Conservation (phyloP, 2,797 vertebrate genomes). For the Morus bassanus region DNA sequence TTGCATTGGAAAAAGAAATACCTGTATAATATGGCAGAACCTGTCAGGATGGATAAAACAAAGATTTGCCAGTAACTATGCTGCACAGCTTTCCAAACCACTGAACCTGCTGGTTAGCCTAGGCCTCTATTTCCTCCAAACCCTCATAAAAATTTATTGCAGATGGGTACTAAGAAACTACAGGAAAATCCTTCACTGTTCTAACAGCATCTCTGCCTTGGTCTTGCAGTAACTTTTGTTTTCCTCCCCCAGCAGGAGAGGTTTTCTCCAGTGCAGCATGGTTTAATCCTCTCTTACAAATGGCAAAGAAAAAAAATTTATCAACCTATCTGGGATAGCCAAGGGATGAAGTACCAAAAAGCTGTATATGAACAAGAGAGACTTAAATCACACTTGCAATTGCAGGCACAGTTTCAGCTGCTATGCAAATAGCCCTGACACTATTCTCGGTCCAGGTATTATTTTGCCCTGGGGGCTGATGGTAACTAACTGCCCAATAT, state of each 20-base stretch:
- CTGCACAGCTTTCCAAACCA: constrained; percentile 6
- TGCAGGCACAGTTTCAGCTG: background rate
- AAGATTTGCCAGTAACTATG: background rate
- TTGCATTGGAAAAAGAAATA: constrained; percentile 28
- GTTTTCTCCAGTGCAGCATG: background rate
- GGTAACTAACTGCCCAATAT: background rate
- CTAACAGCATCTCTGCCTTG: background rate
- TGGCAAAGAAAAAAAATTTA: background rate
- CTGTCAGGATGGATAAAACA: constrained; percentile 5
- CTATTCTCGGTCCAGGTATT: background rate
- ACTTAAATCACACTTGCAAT: constrained; percentile 16
- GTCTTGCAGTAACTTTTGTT: background rate
- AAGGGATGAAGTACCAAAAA: constrained; percentile 9
- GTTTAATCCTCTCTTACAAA: constrained; percentile 9
- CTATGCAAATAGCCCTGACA: background rate
- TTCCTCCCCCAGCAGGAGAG: background rate
- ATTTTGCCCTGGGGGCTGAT: background rate
- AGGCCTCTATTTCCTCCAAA: background rate
- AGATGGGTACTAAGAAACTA: background rate
- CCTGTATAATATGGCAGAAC: background rate
- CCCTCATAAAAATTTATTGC: constrained; percentile 21
- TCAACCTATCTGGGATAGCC: background rate
- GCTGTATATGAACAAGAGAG: background rate
- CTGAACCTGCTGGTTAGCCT: background rate
- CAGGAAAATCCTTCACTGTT: constrained; percentile 6